phyloP scores from a whole-genome alignment of 2,113 vertebrate species.

The Melozone crissalis region DNA sequence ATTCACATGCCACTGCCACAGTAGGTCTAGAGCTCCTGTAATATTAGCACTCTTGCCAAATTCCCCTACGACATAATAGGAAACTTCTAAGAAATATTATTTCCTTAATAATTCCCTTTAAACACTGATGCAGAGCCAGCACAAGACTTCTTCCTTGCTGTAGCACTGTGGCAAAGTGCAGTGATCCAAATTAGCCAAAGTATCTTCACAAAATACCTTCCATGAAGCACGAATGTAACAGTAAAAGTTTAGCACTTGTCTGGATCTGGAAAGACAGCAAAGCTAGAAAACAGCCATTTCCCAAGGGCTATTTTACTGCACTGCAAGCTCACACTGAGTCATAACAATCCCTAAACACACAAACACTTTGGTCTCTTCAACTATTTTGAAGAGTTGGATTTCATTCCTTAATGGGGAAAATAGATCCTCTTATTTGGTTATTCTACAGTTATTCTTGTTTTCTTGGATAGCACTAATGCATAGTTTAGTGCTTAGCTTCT shows the following conservation, averaged over 20 bases:
- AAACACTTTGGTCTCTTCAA: background rate
- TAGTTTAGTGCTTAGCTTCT: background rate
- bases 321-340: background rate
- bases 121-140: background rate
- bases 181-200: background rate
- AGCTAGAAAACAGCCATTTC: background rate
- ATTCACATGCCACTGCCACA: background rate
- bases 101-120: background rate
- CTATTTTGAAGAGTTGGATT: background rate
- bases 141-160: background rate
- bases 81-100: background rate
- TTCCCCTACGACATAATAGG: background rate
- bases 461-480: background rate
- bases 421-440: background rate
- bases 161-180: background rate
- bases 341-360: background rate
- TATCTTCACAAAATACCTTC: background rate
- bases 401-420: background rate
- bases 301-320: background rate
- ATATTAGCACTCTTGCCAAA: background rate
- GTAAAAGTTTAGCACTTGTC: background rate
- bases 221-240: rapidly evolving
- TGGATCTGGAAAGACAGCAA: background rate
- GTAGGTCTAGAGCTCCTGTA: background rate
- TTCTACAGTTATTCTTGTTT: background rate